These are phyloP conservation scores for Speoplatyrhinus poulsoni DNA, from an alignment of 2,113 vertebrate species.

Conservation along the genomic window DNA sequence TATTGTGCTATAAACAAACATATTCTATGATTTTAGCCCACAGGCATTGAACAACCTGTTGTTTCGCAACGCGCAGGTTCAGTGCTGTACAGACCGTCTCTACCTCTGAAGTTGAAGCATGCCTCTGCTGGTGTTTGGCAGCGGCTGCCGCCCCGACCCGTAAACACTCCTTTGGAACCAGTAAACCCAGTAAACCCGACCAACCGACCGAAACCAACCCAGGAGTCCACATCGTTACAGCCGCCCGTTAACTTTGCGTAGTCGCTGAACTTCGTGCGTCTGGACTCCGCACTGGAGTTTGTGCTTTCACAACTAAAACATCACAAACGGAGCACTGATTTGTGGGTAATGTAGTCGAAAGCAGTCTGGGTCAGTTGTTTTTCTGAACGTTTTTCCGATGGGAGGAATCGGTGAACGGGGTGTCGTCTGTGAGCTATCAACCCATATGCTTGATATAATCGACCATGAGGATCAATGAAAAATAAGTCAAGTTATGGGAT, in stretches of 20 bases:
- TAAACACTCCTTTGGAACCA: constrained; percentile 32
- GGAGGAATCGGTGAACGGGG: too few relatives aligned
- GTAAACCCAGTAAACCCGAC: constrained; percentile 37
- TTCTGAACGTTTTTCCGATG: background rate
- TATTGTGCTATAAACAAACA: too few relatives aligned
- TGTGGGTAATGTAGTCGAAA: constrained; percentile 64
- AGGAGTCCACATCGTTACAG: constrained; percentile 59
- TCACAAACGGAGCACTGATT: constrained; percentile 27
- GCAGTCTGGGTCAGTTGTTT: too few relatives aligned
- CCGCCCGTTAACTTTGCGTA: constrained; percentile 36
- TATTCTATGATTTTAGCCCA: background rate
- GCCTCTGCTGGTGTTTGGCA: constrained; percentile 40
- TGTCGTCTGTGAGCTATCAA: too few relatives aligned
- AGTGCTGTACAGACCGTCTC: background rate
- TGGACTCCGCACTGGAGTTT: constrained; percentile 18
- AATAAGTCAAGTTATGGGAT: too few relatives aligned
- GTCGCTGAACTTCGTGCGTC: constrained; percentile 20
- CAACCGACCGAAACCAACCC: constrained; percentile 10
- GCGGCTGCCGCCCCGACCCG: constrained; percentile 33
- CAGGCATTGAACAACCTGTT: background rate
- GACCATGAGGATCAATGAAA: too few relatives aligned
- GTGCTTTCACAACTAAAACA: constrained; percentile 43
- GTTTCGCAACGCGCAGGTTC: background rate
- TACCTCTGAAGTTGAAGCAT: constrained; percentile 57
- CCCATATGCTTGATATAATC: too few relatives aligned